A percentile compares a stretch with the other conserved stretches of the same genome.
Evolutionary conservation across 2,797 vertebrate genomes (phyloP).

Genomic region (Platyrinchus mystaceus): DNA sequence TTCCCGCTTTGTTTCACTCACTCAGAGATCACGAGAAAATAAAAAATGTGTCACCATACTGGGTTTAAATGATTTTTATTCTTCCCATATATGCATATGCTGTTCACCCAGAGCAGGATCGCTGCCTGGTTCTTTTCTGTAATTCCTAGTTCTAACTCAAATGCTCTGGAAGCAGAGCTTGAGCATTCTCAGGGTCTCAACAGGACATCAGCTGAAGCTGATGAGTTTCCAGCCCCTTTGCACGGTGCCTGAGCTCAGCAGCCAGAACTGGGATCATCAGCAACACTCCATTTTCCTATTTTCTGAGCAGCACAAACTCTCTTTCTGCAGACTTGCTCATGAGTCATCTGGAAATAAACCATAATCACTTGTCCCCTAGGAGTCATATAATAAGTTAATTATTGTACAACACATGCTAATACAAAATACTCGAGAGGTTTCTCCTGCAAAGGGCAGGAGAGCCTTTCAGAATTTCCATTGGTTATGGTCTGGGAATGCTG

Average conservation of each 20-base stretch:
- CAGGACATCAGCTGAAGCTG: background rate
- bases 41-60: background rate
- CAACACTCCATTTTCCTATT: background rate
- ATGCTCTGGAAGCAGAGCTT: background rate
- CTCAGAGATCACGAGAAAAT: background rate
- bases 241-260: background rate
- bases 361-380: conserved; percentile 12
- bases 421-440: background rate
- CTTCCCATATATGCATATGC: too few species aligned
- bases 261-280: background rate
- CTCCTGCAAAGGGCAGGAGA: conserved; percentile 19
- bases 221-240: background rate
- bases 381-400: conserved; percentile 53
- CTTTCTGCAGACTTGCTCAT: conserved; percentile 19
- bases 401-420: conserved; percentile 34
- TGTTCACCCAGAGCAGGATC: background rate
- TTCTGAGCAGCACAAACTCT: background rate
- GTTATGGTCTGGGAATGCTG: conserved; percentile 46
- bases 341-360: conserved; percentile 52
- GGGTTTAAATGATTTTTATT: background rate
- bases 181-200: background rate
- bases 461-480: conserved; percentile 43
- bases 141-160: background rate
- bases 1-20: background rate
- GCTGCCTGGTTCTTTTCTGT: background rate